These are phyloP conservation scores for Oscheius sp. DNA, from an alignment of 1,140 invertebrate genomes.

Conservation along the genomic window DNA sequence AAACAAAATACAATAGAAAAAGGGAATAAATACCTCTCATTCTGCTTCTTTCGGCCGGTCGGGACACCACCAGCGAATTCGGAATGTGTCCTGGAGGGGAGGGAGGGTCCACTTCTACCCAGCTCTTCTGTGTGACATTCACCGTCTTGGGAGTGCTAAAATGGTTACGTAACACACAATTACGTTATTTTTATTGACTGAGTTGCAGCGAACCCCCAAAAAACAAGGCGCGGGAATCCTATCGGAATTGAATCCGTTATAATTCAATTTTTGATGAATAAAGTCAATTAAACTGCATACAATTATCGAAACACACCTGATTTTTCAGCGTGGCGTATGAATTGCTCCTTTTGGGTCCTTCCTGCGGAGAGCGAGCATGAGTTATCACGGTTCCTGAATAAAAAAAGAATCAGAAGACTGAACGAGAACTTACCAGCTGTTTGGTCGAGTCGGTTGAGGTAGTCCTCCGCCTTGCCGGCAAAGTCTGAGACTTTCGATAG, in stretches of 20 bases:
- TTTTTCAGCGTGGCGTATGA: not conserved
- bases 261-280: not conserved
- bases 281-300: not conserved
- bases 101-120: slow-evolving; percentile 7
- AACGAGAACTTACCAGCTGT: not conserved
- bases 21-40: not conserved
- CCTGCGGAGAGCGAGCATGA: not conserved
- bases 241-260: not conserved
- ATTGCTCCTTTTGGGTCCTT: not conserved
- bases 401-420: not conserved
- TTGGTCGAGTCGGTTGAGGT: slow-evolving; percentile 26
- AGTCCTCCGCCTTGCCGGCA: slow-evolving; percentile 30
- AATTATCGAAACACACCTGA: not conserved
- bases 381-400: slow-evolving; percentile 8
- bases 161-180: not conserved
- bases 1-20: not conserved
- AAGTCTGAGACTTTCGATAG: slow-evolving; percentile 30
- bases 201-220: not conserved
- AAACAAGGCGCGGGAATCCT: not conserved
- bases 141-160: not conserved
- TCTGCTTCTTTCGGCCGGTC: not conserved
- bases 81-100: slow-evolving; percentile 13
- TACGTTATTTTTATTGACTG: not conserved
- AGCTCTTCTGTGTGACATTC: slow-evolving; percentile 2
- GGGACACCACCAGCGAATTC: not conserved